Percentiles rank a stretch among this genome's conserved stretches.
Evolutionary conservation across 1,140 invertebrate species (phyloP).

Genomic region (Zelostemma sp.): DNA sequence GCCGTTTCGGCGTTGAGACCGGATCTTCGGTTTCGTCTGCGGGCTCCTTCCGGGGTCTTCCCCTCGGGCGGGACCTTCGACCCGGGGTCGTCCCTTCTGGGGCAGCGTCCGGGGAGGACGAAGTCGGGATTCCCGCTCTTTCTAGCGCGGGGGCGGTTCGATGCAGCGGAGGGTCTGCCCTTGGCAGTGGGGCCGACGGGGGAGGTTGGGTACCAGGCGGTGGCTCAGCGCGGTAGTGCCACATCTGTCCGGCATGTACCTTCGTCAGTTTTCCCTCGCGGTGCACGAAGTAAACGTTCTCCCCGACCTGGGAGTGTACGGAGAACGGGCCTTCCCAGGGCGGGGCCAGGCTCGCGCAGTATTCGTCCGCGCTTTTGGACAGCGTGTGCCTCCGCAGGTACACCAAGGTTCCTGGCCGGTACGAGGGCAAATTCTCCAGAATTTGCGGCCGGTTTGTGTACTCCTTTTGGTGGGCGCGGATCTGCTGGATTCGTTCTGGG

Average conservation of each 20-base stretch:
- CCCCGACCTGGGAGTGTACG: background rate
- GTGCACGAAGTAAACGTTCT: background rate
- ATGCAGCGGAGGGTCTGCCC: background rate
- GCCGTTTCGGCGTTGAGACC: too few relatives aligned
- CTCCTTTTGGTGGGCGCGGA: background rate
- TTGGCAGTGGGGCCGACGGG: background rate
- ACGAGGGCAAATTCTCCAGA: background rate
- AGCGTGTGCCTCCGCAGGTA: background rate
- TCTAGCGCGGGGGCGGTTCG: background rate
- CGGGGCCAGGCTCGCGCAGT: background rate
- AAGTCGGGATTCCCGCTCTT: too few relatives aligned
- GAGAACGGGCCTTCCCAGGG: constrained; percentile 1
- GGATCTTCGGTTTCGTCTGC: too few relatives aligned
- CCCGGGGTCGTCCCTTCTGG: too few relatives aligned
- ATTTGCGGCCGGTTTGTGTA: background rate
- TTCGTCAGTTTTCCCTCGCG: background rate
- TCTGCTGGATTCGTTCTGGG: background rate
- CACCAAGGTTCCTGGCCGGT: background rate
- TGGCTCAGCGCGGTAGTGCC: background rate
- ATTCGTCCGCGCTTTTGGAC: background rate
- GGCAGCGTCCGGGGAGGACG: too few relatives aligned
- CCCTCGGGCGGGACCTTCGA: too few relatives aligned
- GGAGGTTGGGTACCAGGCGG: background rate
- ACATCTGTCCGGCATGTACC: background rate
- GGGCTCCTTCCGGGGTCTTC: too few relatives aligned